A percentile compares a stretch with the other conserved stretches of the same genome.
These are phyloP conservation scores for Pristionchus japonicus DNA, from an alignment of 2,888 invertebrate genomes.

Conservation along the genomic window DNA sequence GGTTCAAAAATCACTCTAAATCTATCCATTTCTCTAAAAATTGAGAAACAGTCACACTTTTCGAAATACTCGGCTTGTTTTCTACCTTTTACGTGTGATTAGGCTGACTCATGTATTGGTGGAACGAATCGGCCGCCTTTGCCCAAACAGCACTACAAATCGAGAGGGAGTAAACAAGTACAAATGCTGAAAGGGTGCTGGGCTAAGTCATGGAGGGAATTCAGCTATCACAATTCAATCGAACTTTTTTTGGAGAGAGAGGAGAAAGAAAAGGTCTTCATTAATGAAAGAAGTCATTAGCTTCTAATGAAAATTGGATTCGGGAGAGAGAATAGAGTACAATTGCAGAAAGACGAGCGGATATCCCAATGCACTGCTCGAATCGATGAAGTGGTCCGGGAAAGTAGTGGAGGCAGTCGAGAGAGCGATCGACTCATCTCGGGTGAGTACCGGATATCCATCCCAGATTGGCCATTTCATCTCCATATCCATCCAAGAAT, in stretches of 20 bases:
- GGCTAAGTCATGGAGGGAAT: too few species aligned
- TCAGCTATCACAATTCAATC: too few species aligned
- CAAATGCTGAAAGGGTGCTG: too few species aligned
- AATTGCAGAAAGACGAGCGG: constrained; percentile 61
- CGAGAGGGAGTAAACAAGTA: too few species aligned
- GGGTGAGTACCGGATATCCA: neutral
- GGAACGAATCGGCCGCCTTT: neutral
- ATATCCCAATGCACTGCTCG: constrained; percentile 60
- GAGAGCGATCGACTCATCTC: constrained; percentile 41
- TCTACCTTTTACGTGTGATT: neutral
- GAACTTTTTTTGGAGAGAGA: too few species aligned
- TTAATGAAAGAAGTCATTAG: too few species aligned
- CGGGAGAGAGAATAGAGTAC: neutral
- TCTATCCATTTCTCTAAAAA: neutral
- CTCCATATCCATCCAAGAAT: too few species aligned
- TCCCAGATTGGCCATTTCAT: neutral
- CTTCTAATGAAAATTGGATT: too few species aligned
- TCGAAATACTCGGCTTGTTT: neutral
- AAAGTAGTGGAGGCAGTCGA: constrained; percentile 36
- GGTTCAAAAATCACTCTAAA: constrained; percentile 53
- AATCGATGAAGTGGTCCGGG: constrained; percentile 51
- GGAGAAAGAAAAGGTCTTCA: too few species aligned
- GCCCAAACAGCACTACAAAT: too few species aligned
- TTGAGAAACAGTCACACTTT: too few species aligned
- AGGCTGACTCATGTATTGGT: neutral